These are phyloP conservation scores for Amphiduros pacificus DNA, from an alignment of 2,888 invertebrate genomes.

Conservation along the genomic window DNA sequence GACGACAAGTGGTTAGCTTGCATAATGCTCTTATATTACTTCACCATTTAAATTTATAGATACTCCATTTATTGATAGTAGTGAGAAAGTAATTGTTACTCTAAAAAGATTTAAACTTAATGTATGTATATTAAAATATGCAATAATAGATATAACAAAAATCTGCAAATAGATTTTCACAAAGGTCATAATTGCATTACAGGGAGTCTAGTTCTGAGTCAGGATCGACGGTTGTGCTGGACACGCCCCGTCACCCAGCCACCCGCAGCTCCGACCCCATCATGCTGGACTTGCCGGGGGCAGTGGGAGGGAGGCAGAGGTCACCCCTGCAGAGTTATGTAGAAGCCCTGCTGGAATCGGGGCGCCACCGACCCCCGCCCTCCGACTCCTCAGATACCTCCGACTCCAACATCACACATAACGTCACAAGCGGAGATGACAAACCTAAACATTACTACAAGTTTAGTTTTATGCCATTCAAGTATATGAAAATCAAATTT, in stretches of 20 bases:
- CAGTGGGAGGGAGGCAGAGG: conserved; percentile 12
- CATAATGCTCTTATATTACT: too few relatives aligned
- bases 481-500: conserved; percentile 79
- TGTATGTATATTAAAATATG: too few relatives aligned
- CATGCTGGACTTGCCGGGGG: conserved; percentile 25
- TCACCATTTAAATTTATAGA: too few relatives aligned
- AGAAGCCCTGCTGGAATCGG: conserved; percentile 37
- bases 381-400: neutral
- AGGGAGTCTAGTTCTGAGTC: conserved; percentile 51
- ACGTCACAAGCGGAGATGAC: conserved; percentile 37
- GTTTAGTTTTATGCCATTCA: conserved; percentile 70
- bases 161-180: too few relatives aligned
- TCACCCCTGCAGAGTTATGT: conserved; percentile 39
- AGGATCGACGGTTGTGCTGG: conserved; percentile 59
- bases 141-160: too few relatives aligned
- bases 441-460: conserved; percentile 71
- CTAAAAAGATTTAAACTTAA: too few relatives aligned
- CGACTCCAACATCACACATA: conserved; percentile 13
- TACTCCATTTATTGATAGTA: too few relatives aligned
- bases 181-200: too few relatives aligned
- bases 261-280: neutral
- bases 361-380: neutral
- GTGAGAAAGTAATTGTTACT: too few relatives aligned
- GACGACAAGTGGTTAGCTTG: too few relatives aligned
- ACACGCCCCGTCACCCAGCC: conserved; percentile 39